Percentiles rank a stretch among this genome's conserved stretches.
Conservation (phyloP, 1,140 invertebrate genomes). For the Heliothis subflexa region DNA sequence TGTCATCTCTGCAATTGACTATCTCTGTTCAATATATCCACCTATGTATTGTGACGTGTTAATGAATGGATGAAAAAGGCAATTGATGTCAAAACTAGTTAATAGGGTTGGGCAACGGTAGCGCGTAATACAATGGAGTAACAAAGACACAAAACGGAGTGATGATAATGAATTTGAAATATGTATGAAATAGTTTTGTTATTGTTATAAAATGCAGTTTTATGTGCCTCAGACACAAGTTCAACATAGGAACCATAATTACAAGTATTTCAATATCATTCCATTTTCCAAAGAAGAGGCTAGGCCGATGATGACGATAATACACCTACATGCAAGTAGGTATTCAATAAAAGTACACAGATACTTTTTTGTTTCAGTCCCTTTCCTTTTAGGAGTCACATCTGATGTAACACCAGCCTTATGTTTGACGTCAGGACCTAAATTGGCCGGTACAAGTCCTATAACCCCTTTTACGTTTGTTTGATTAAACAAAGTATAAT, state of each 20-base stretch:
- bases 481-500: background rate
- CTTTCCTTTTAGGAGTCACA: background rate
- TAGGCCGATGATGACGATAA: too few relatives aligned
- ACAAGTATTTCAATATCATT: too few relatives aligned
- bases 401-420: background rate
- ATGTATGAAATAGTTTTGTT: background rate
- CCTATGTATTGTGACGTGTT: constrained; percentile 14
- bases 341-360: too few relatives aligned
- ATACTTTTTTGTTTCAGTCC: background rate
- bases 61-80: constrained; percentile 28
- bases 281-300: too few relatives aligned
- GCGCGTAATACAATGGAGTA: background rate
- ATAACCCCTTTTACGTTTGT: background rate
- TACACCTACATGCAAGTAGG: too few relatives aligned
- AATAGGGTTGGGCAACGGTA: constrained; percentile 12
- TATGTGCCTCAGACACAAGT: too few relatives aligned
- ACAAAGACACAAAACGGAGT: background rate
- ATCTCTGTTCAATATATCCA: constrained; percentile 16
- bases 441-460: background rate
- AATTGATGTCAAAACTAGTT: constrained; percentile 32
- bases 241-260: too few relatives aligned
- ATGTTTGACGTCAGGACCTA: constrained; percentile 9
- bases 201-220: too few relatives aligned
- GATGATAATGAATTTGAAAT: constrained; percentile 8
- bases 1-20: constrained; percentile 48